Percentiles rank a stretch among this genome's conserved stretches.
Evolutionary conservation across 2,113 vertebrate genomes (phyloP).

Genomic region (Phylloscopus trochilus): DNA sequence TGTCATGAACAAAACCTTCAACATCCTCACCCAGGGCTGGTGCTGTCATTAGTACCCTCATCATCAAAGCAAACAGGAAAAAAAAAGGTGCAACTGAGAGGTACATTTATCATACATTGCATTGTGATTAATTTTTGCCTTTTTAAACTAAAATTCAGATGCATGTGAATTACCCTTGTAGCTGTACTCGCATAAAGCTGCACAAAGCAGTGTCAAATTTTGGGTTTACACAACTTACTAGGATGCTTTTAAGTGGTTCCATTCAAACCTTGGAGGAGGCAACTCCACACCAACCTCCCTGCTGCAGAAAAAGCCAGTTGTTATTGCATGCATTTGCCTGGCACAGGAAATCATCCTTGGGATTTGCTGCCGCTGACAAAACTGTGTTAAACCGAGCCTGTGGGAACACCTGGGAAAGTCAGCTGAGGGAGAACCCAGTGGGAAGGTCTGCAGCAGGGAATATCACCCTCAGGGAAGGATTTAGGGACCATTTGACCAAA

Average conservation of each 20-base stretch:
- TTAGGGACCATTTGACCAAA: neutral
- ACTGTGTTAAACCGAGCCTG: accelerated
- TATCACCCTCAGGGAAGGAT: neutral
- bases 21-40: no score
- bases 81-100: neutral
- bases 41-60: neutral
- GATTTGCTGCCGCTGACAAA: neutral
- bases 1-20: neutral
- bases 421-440: neutral
- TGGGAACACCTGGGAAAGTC: neutral
- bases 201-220: neutral
- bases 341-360: neutral
- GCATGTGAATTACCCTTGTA: neutral
- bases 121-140: accelerated
- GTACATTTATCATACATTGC: neutral
- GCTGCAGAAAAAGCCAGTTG: neutral
- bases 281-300: neutral
- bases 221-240: neutral
- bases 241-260: neutral
- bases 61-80: neutral
- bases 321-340: neutral
- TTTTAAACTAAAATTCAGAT: neutral
- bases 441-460: neutral
- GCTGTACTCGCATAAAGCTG: neutral
- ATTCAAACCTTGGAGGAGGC: neutral